These are phyloP conservation scores for Drepana arcuata DNA, from an alignment of 1,140 invertebrate genomes.

Conservation along the genomic window DNA sequence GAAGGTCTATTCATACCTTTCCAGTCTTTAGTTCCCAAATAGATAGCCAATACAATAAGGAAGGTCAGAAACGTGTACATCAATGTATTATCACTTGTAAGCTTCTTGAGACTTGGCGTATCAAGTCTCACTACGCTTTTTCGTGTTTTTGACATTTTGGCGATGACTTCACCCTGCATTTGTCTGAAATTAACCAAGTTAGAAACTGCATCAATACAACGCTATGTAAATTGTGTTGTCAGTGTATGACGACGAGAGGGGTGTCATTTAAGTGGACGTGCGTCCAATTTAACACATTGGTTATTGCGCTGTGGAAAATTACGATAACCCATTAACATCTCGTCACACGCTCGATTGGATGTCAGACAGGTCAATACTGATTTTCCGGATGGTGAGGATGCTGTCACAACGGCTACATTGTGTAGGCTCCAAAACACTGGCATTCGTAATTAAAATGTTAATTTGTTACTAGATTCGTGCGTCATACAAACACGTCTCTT, in stretches of 20 bases:
- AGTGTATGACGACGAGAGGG: not conserved
- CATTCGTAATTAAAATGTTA: conserved; percentile 62
- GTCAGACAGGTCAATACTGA: conserved; percentile 28
- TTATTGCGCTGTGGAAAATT: conserved; percentile 27
- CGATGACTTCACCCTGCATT: too few relatives aligned
- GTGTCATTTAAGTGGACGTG: conserved; percentile 5
- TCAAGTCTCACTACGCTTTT: too few relatives aligned
- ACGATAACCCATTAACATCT: conserved; percentile 53
- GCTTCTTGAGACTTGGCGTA: too few relatives aligned
- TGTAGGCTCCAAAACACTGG: conserved; percentile 20
- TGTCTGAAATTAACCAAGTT: too few relatives aligned
- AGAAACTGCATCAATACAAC: too few relatives aligned
- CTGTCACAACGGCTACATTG: conserved; percentile 25
- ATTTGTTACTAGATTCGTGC: conserved; percentile 21
- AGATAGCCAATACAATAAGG: conserved; percentile 12
- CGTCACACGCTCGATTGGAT: conserved; percentile 46
- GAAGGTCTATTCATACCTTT: conserved; percentile 39
- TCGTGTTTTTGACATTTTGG: too few relatives aligned
- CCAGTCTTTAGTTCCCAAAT: conserved; percentile 40
- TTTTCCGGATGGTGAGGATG: conserved; percentile 35
- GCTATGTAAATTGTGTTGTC: conserved; percentile 14
- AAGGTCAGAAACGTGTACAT: not conserved
- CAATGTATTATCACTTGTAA: too few relatives aligned
- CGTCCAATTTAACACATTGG: conserved; percentile 29
- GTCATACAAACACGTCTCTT: not conserved